Percentiles rank a stretch among this genome's conserved stretches.
Evolutionary conservation across 1,140 invertebrate genomes (phyloP).

Genomic region (Pissodes strobi): DNA sequence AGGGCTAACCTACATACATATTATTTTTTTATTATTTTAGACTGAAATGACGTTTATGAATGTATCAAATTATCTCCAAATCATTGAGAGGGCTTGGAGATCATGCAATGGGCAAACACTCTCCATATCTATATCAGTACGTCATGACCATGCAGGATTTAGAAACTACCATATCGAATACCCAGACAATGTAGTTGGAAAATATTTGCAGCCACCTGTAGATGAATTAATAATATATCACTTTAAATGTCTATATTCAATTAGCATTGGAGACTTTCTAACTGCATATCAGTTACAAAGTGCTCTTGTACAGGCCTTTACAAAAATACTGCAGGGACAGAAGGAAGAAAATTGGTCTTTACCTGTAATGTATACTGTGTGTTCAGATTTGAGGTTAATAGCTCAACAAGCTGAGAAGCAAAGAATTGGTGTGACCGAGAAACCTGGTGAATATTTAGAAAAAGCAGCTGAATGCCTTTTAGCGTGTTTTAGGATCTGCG

Average conservation of each 20-base stretch:
- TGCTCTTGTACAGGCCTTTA: conserved; percentile 75
- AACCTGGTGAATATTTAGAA: conserved; percentile 80
- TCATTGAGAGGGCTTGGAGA: conserved; percentile 60
- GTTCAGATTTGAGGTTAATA: conserved; percentile 80
- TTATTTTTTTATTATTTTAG: no score
- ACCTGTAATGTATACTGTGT: conserved; percentile 86
- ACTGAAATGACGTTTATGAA: conserved; percentile 50
- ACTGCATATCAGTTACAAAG: conserved; percentile 82
- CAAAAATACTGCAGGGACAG: conserved; percentile 81
- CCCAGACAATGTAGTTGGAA: conserved; percentile 71
- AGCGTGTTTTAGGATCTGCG: conserved; percentile 93
- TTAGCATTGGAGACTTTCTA: conserved; percentile 69
- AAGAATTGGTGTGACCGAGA: conserved; percentile 56
- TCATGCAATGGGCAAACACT: conserved; percentile 63
- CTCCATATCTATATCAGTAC: conserved; percentile 72
- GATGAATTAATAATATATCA: conserved; percentile 82
- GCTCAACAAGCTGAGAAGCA: conserved; percentile 78
- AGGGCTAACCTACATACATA: no score
- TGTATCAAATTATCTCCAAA: conserved; percentile 54
- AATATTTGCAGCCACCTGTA: conserved; percentile 72
- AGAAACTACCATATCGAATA: conserved; percentile 69
- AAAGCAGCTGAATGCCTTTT: conserved; percentile 94
- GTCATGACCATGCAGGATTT: conserved; percentile 74
- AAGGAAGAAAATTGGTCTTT: conserved; percentile 97
- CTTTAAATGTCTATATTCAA: conserved; percentile 71